Conservation (phyloP, 2,888 invertebrate genomes). For the Cistogaster globosa region DNA sequence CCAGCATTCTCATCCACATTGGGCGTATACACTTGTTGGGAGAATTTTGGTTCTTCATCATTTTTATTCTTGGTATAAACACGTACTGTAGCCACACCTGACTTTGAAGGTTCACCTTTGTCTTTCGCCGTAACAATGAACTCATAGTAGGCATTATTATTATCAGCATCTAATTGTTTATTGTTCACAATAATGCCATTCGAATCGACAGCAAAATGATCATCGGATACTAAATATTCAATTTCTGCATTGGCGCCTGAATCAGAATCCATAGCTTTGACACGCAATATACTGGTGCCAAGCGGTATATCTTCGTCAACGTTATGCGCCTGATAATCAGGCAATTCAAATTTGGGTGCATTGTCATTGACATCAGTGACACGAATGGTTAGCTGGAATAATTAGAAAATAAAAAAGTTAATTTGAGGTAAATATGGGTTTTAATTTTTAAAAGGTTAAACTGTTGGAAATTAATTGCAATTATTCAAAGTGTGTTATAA, state of each 20-base stretch:
- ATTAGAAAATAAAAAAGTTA: conserved; percentile 1
- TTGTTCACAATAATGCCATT: conserved; percentile 96
- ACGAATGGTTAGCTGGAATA: conserved; percentile 91
- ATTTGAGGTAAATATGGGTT: conserved; percentile 4
- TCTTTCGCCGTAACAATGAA: conserved; percentile 97
- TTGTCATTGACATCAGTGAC: conserved; percentile 99
- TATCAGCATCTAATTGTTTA: conserved; percentile 96
- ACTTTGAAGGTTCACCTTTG: conserved; percentile 96
- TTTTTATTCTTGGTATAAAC: conserved; percentile 99
- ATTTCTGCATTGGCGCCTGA: conserved; percentile 98
- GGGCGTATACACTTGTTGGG: conserved; percentile 97
- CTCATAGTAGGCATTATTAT: conserved; percentile 98
- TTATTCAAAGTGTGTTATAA: too few species aligned
- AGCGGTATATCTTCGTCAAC: conserved; percentile 97
- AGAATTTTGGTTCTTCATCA: conserved; percentile 98
- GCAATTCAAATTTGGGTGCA: conserved; percentile 97
- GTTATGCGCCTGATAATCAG: conserved; percentile 98
- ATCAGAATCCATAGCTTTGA: conserved; percentile 97
- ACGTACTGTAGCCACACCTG: conserved; percentile 95
- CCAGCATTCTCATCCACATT: conserved; percentile 98
- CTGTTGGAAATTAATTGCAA: too few species aligned
- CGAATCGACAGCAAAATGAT: conserved; percentile 96
- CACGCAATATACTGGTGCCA: conserved; percentile 95
- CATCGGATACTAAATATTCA: conserved; percentile 94
- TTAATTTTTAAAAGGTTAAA: too few species aligned